Conservation (phyloP, 1,140 invertebrate species). For the Pteromalus puparum region DNA sequence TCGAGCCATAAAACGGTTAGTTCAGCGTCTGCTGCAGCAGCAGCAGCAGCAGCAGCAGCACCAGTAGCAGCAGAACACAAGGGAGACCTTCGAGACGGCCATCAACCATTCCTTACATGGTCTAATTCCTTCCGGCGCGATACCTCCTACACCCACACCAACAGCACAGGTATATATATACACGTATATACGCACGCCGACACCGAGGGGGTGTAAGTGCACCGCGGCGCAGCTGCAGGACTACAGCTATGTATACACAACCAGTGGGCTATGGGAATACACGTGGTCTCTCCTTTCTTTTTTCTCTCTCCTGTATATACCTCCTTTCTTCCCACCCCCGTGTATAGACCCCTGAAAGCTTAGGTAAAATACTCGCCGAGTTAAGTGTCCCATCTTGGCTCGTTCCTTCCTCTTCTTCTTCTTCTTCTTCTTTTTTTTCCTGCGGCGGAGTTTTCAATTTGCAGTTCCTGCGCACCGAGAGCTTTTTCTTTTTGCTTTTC, state of each 20-base stretch:
- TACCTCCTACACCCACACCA: conserved; percentile 14
- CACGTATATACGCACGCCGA: neutral
- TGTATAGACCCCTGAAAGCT: conserved; percentile 33
- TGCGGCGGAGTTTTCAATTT: conserved; percentile 4
- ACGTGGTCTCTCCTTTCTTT: neutral
- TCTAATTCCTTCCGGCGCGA: conserved; percentile 62
- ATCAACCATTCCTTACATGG: conserved; percentile 69
- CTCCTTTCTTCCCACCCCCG: conserved; percentile 16
- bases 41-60: neutral
- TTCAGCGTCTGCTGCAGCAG: conserved; percentile 50
- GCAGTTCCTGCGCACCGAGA: neutral
- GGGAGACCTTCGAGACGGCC: conserved; percentile 62
- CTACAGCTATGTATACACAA: neutral
- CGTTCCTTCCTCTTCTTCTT: conserved; percentile 42
- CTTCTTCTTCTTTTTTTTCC: neutral
- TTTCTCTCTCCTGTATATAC: neutral
- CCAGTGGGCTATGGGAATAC: neutral
- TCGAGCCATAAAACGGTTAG: conserved; percentile 69
- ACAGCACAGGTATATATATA: neutral
- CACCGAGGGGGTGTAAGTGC: conserved; percentile 24
- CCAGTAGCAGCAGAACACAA: conserved; percentile 1
- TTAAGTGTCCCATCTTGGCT: conserved; percentile 54
- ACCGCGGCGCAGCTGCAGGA: conserved; percentile 41
- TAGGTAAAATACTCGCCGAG: conserved; percentile 47
- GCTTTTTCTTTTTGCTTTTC: neutral